Evolutionary conservation across 2,888 invertebrate species (phyloP).

Genomic region (Entomobrya multifasciata): DNA sequence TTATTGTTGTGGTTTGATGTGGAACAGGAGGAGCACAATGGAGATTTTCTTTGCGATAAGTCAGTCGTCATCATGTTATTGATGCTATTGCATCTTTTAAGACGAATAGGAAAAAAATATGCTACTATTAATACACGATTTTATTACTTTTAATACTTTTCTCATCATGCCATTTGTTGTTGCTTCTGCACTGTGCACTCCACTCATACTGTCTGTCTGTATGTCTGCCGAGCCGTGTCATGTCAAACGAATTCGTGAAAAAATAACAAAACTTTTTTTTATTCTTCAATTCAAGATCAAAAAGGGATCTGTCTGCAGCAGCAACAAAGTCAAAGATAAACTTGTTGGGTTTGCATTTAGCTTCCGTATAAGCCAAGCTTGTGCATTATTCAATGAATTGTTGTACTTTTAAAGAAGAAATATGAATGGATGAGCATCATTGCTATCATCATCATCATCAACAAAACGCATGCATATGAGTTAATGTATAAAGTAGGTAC

Average conservation of each 20-base stretch:
- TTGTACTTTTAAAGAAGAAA: too few species aligned
- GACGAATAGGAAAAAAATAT: conserved; percentile 30
- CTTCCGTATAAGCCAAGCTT: conserved; percentile 36
- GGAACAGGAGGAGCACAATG: conserved; percentile 55
- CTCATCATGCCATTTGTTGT: conserved; percentile 37
- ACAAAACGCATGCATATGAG: not conserved
- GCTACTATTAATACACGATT: conserved; percentile 41
- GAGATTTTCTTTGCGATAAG: conserved; percentile 60
- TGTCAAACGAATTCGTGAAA: conserved; percentile 66
- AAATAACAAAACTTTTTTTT: conserved; percentile 46
- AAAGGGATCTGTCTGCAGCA: conserved; percentile 17
- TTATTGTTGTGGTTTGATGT: conserved; percentile 40
- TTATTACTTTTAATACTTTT: conserved; percentile 40
- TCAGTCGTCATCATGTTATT: conserved; percentile 67
- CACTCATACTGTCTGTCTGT: too few species aligned
- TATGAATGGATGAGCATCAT: conserved; percentile 20
- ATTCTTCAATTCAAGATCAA: not conserved
- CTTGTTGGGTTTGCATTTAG: conserved; percentile 36
- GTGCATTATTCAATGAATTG: not conserved
- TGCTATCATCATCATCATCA: conserved; percentile 23
- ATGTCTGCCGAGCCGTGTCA: conserved; percentile 55
- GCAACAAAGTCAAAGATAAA: conserved; percentile 36
- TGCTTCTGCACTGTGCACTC: conserved; percentile 61
- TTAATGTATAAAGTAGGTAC: not conserved
- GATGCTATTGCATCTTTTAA: conserved; percentile 1